Conservation (phyloP, 2,888 invertebrate species). For the Cerastis rubricosa region DNA sequence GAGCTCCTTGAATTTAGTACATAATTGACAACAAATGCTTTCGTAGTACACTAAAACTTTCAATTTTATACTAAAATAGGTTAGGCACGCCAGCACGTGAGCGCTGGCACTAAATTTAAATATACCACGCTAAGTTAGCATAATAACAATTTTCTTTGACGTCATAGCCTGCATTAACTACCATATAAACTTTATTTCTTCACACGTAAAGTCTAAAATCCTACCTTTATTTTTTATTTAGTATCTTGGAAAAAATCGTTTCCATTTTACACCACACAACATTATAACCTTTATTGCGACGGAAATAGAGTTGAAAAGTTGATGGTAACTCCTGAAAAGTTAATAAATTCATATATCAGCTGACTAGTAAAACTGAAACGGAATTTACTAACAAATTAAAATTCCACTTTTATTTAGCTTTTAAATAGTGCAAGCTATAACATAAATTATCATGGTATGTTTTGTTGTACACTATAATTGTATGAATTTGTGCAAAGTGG, state of each 20-base stretch:
- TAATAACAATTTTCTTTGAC: constrained; percentile 81
- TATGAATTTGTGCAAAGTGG: not conserved
- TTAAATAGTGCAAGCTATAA: constrained; percentile 52
- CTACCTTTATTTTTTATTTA: constrained; percentile 1
- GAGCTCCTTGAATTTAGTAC: not conserved
- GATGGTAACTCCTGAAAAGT: not conserved
- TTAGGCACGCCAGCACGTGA: constrained; percentile 65
- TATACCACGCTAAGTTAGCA: constrained; percentile 65
- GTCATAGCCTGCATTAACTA: constrained; percentile 73
- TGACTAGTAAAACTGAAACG: constrained; percentile 52
- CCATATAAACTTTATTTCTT: constrained; percentile 52
- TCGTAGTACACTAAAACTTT: constrained; percentile 53
- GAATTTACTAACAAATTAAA: constrained; percentile 53
- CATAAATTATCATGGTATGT: constrained; percentile 18
- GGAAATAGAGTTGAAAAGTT: constrained; percentile 27
- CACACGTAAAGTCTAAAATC: constrained; percentile 46
- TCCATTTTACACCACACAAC: not conserved
- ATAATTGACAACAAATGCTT: constrained; percentile 38
- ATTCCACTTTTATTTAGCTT: constrained; percentile 45
- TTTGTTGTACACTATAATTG: constrained; percentile 14
- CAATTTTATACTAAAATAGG: constrained; percentile 66
- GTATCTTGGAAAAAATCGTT: constrained; percentile 26
- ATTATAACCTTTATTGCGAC: constrained; percentile 18
- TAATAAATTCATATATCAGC: constrained; percentile 40
- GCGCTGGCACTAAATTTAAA: constrained; percentile 57